Base-by-base conservation (phyloP, 2,113 vertebrate species). In the Mesoclemmys tuberculata region DNA sequence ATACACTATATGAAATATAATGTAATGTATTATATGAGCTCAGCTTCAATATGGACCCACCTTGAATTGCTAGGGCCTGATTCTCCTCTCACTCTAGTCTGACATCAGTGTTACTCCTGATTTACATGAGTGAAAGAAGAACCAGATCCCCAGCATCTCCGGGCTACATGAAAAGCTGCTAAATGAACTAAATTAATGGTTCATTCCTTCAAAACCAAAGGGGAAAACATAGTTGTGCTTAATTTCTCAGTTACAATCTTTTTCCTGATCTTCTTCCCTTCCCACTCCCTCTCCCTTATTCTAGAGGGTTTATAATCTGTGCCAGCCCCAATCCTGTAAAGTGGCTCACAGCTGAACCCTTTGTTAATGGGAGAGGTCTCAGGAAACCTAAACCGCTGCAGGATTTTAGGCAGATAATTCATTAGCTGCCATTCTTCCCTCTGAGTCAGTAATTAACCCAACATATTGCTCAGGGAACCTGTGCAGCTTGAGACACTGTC, bases 401-500 rank as follows among this genome's bases (percentile, higher is more conserved):
- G 64, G 54, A 87, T 89, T 87, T 88, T 85, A 85, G 93, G 44
- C n/a, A 16, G 56, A 92, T 19, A 77, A 61, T 75, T 75, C 71
- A 75, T 75, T 75, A 75, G n/a, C n/a, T 75, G 71, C 41, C 26
- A 9, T 84, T 44, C 83, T 93, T 85, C 52, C 78, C 74, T 94
- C 49, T 54, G 29, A 88, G 85, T 49, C 83, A 85, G 82, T 82
- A 27, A 75, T 44, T 29, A 14, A 8, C 24, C 27, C 21, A 12
- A 22, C 78, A 52, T 10, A 41, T 46, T 48, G 19, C 78, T 87
- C 83, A 27, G 77, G 22, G 92, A 58, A 88, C 44, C 51, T 46
- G 38, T 38, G 78, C 87, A 86, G 29, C 51, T 41, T 51, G 0
- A 0, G 0, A 7, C n/a, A 64, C 38, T 4, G 0, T 46, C 12